Conservation (phyloP, 2,797 vertebrate species). For the Lepilemur septentrionalis region DNA sequence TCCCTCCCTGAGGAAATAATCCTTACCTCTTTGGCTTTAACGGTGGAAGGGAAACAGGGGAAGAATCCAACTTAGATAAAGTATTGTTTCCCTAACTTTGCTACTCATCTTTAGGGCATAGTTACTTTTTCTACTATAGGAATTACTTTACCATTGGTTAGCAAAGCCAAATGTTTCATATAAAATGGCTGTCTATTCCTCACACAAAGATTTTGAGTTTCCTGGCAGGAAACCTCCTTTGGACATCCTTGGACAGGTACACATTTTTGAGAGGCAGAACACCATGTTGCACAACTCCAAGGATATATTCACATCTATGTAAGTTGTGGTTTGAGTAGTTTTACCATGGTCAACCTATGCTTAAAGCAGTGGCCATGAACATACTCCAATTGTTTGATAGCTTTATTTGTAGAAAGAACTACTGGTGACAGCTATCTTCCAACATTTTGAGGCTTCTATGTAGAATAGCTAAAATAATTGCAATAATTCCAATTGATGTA, state of each 20-base stretch:
- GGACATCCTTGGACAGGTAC: neutral
- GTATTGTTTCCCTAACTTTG: neutral
- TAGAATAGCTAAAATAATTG: neutral
- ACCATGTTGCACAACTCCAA: neutral
- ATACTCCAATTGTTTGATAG: neutral
- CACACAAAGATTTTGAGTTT: neutral
- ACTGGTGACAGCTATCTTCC: neutral
- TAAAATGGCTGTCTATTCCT: neutral
- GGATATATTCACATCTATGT: neutral
- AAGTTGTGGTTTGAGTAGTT: neutral
- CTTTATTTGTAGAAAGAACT: neutral
- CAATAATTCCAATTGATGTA: neutral
- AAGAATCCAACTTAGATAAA: neutral
- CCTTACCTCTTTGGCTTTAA: neutral
- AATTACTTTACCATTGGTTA: neutral
- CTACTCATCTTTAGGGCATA: neutral
- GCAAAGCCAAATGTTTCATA: neutral
- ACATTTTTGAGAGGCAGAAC: neutral
- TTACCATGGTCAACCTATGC: neutral
- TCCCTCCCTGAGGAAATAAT: neutral
- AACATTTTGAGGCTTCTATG: slow-evolving; percentile 1
- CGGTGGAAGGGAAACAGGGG: neutral
- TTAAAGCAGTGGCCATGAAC: neutral
- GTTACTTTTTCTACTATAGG: neutral
- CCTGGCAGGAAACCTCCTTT: neutral